These are phyloP conservation scores for Diprion similis DNA, from an alignment of 1,140 invertebrate genomes.

Conservation along the genomic window DNA sequence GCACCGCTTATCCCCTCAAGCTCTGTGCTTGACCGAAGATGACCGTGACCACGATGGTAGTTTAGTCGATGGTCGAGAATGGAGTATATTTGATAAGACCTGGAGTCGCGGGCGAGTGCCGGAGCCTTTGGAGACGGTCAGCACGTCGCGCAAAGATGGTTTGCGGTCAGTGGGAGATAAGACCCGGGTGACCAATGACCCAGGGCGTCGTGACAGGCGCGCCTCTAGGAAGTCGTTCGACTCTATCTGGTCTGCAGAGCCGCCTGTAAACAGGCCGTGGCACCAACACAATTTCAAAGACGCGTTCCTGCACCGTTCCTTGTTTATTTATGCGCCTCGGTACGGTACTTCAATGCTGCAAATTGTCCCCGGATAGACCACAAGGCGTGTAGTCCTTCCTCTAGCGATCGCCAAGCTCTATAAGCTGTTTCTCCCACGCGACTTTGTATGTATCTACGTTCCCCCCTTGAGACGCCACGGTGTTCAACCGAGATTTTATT, in stretches of 20 bases:
- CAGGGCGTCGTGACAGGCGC: conserved; percentile 54
- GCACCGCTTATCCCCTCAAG: too few species aligned
- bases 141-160: conserved; percentile 12
- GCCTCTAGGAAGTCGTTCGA: conserved; percentile 55
- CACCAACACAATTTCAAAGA: not conserved
- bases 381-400: not conserved
- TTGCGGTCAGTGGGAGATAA: conserved; percentile 45
- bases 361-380: conserved; percentile 9
- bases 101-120: too few species aligned
- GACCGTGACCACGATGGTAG: too few species aligned
- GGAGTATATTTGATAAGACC: too few species aligned
- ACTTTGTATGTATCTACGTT: not conserved
- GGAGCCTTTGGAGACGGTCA: too few species aligned
- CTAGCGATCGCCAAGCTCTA: not conserved
- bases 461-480: not conserved
- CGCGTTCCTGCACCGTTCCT: conserved; percentile 14
- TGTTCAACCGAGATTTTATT: too few species aligned
- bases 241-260: not conserved
- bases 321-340: conserved; percentile 26
- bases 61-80: too few species aligned
- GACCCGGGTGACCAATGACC: conserved; percentile 51
- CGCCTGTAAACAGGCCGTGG: not conserved
- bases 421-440: not conserved
- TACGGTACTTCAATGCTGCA: conserved; percentile 17
- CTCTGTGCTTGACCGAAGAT: too few species aligned